phyloP scores from a whole-genome alignment of 2,888 invertebrate species.

The Scaptomyza flava region DNA sequence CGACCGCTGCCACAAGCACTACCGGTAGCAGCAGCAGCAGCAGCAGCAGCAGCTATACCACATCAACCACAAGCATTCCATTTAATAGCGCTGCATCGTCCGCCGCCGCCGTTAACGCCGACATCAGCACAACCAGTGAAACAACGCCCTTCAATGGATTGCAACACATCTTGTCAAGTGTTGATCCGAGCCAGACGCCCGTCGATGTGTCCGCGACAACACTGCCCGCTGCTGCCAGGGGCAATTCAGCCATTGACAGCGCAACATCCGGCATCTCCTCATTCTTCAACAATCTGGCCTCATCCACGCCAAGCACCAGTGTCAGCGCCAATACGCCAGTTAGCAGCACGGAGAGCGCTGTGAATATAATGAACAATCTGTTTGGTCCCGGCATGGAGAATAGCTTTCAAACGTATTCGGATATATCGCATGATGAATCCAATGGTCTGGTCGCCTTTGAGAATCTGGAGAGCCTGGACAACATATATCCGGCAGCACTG shows the following conservation, averaged over 20 bases:
- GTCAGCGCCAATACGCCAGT: slow-evolving; percentile 42
- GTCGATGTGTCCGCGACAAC: slow-evolving; percentile 58
- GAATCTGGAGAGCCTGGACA: slow-evolving; percentile 86
- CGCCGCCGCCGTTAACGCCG: slow-evolving; percentile 19
- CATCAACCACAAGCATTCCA: slow-evolving; percentile 45
- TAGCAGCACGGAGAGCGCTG: slow-evolving; percentile 78
- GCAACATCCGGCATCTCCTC: slow-evolving; percentile 71
- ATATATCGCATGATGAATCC: slow-evolving; percentile 82
- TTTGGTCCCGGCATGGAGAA: slow-evolving; percentile 83
- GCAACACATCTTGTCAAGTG: slow-evolving; percentile 75
- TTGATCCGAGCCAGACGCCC: slow-evolving; percentile 57
- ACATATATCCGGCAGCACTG: slow-evolving; percentile 87
- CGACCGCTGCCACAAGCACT: slow-evolving; percentile 77
- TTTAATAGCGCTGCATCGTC: slow-evolving; percentile 38
- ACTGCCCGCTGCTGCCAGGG: slow-evolving; percentile 56
- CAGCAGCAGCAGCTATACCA: slow-evolving; percentile 37
- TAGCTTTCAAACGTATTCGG: slow-evolving; percentile 83
- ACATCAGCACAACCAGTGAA: slow-evolving; percentile 75
- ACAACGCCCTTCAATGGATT: slow-evolving; percentile 73
- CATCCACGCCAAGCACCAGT: slow-evolving; percentile 70
- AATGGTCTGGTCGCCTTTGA: slow-evolving; percentile 78
- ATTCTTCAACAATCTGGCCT: slow-evolving; percentile 76
- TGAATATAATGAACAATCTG: slow-evolving; percentile 82
- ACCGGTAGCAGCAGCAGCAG: slow-evolving; percentile 72
- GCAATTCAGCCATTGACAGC: slow-evolving; percentile 33